Evolutionary conservation across 2,113 vertebrate species (phyloP).

Genomic region (Ammospiza nelsoni): DNA sequence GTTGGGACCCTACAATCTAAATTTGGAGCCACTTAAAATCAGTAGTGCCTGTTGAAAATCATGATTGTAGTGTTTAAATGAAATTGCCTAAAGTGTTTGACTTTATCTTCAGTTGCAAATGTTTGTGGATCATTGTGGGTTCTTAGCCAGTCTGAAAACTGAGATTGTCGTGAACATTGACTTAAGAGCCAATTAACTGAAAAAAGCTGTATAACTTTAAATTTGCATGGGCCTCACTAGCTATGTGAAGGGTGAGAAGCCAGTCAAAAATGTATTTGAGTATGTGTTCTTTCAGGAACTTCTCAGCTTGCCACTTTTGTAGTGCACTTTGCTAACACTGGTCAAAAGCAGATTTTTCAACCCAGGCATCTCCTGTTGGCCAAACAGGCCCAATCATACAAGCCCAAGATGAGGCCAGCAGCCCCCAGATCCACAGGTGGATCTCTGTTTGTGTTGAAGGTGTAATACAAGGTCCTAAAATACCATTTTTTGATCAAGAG

Average conservation of each 20-base stretch:
- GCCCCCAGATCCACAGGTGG: neutral
- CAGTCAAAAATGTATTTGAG: neutral
- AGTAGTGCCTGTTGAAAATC: neutral
- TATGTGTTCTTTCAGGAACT: neutral
- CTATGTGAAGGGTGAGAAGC: neutral
- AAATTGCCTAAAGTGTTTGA: neutral
- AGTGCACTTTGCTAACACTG: neutral
- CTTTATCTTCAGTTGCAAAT: neutral
- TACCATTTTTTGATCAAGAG: neutral
- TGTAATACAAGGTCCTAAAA: neutral
- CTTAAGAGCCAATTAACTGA: neutral
- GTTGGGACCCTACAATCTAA: neutral
- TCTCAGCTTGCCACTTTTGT: neutral
- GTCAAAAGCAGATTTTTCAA: constrained; percentile 32
- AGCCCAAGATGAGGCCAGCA: neutral
- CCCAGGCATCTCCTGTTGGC: neutral
- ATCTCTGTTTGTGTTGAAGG: neutral
- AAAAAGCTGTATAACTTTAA: neutral
- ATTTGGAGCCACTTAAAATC: neutral
- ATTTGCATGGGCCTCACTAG: neutral
- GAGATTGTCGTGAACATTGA: neutral
- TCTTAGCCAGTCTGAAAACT: neutral
- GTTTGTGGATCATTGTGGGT: neutral
- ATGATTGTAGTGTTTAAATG: neutral
- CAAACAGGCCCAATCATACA: neutral